phyloP scores from a whole-genome alignment of 2,797 vertebrate species.

The Eulemur mongoz region DNA sequence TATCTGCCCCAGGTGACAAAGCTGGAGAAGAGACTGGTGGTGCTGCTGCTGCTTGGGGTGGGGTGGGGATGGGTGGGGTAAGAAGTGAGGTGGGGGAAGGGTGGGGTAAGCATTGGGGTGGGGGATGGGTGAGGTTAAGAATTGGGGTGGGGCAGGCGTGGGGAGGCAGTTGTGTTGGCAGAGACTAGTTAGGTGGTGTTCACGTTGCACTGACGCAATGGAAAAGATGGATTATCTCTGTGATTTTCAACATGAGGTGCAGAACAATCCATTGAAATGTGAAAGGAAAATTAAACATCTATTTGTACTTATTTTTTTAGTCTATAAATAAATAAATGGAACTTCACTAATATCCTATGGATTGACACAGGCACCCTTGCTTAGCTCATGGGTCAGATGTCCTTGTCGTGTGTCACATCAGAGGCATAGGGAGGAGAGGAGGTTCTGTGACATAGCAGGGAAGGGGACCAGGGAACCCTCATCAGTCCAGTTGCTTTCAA shows the following conservation, averaged over 20 bases:
- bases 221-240: background rate
- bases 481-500: background rate
- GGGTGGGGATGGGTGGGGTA: background rate
- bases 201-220: background rate
- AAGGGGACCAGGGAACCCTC: background rate
- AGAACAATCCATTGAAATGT: background rate
- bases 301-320: background rate
- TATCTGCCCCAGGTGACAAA: background rate
- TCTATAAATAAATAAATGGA: background rate
- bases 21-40: background rate
- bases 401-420: background rate
- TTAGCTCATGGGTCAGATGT: background rate
- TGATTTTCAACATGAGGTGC: background rate
- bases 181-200: background rate
- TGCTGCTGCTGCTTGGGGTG: background rate
- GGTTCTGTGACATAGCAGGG: background rate
- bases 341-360: background rate
- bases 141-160: background rate
- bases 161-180: background rate
- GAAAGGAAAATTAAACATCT: constrained; percentile 7
- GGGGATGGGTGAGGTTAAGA: too few species aligned
- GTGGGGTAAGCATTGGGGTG: too few species aligned
- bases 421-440: background rate
- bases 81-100: too few species aligned
- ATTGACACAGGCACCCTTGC: background rate